These are phyloP conservation scores for Phragmatobia fuliginosa DNA, from an alignment of 2,888 invertebrate species.

Conservation along the genomic window DNA sequence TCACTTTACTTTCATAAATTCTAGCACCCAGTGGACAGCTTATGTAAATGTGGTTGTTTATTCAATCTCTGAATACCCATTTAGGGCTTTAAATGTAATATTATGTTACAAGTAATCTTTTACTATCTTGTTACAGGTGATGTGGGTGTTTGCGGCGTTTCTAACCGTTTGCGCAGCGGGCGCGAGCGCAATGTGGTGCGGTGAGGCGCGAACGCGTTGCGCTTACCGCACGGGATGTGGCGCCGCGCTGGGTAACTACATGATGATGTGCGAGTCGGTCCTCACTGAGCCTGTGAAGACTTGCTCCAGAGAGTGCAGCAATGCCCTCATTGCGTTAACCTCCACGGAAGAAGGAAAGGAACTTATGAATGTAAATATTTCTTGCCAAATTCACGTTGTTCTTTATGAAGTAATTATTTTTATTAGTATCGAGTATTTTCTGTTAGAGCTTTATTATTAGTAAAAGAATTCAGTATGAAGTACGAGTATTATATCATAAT, in stretches of 20 bases:
- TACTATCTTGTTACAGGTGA: slow-evolving; percentile 60
- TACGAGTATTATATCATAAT: no score
- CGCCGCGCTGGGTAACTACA: slow-evolving; percentile 91
- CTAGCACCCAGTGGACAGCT: neutral
- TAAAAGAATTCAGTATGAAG: no score
- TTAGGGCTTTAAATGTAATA: neutral
- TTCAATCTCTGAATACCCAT: neutral
- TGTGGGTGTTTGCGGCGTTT: slow-evolving; percentile 75
- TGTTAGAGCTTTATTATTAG: no score
- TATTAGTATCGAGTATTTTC: no score
- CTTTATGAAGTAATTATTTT: no score
- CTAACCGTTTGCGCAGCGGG: slow-evolving; percentile 63
- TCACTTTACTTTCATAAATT: no score
- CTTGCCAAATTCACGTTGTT: neutral
- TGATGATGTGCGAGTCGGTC: slow-evolving; percentile 90
- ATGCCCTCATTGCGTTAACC: slow-evolving; percentile 92
- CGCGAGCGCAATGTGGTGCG: slow-evolving; percentile 82
- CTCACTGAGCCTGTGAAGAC: slow-evolving; percentile 85
- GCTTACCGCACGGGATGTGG: slow-evolving; percentile 92
- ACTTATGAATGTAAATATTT: slow-evolving; percentile 89
- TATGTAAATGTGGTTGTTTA: neutral
- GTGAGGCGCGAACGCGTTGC: slow-evolving; percentile 90
- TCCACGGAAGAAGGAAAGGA: slow-evolving; percentile 93
- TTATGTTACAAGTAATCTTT: neutral
- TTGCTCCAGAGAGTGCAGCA: slow-evolving; percentile 91